A percentile compares a stretch with the other conserved stretches of the same genome.
Evolutionary conservation across 2,113 vertebrate genomes (phyloP).

Genomic region (Hucho hucho): DNA sequence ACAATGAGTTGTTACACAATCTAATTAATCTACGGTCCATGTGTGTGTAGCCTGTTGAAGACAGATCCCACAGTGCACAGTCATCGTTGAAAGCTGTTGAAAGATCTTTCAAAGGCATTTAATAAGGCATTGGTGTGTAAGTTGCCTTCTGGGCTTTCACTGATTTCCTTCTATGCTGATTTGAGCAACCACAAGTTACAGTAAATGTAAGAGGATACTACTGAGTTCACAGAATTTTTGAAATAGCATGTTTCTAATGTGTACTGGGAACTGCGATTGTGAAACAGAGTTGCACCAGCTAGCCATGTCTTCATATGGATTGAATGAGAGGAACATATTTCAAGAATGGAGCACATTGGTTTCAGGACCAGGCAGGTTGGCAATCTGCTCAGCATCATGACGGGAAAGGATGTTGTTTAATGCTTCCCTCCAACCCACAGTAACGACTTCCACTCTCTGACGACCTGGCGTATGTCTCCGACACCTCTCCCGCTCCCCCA

Average conservation of each 20-base stretch:
- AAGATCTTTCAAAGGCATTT: too few species aligned
- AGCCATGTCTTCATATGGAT: conserved; percentile 20
- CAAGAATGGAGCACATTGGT: conserved; percentile 58
- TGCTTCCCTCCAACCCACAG: conserved; percentile 6
- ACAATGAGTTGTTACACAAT: too few species aligned
- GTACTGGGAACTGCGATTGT: conserved; percentile 46
- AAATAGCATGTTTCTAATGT: conserved; percentile 14
- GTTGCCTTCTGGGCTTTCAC: too few species aligned
- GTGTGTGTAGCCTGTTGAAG: too few species aligned
- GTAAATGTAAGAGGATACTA: too few species aligned
- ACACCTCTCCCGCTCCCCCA: not conserved
- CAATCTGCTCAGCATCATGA: conserved; percentile 25
- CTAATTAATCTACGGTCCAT: too few species aligned
- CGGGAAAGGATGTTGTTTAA: conserved; percentile 31
- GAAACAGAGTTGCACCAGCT: conserved; percentile 34
- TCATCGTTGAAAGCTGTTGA: too few species aligned
- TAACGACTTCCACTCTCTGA: not conserved
- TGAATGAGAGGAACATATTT: conserved; percentile 32
- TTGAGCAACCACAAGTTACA: too few species aligned
- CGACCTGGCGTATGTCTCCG: not conserved
- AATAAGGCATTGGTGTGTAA: too few species aligned
- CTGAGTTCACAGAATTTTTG: not conserved
- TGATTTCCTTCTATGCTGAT: too few species aligned
- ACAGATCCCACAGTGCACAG: too few species aligned
- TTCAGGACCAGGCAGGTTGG: not conserved